Conservation (phyloP, 2,113 vertebrate genomes). For the Eolophus roseicapilla region DNA sequence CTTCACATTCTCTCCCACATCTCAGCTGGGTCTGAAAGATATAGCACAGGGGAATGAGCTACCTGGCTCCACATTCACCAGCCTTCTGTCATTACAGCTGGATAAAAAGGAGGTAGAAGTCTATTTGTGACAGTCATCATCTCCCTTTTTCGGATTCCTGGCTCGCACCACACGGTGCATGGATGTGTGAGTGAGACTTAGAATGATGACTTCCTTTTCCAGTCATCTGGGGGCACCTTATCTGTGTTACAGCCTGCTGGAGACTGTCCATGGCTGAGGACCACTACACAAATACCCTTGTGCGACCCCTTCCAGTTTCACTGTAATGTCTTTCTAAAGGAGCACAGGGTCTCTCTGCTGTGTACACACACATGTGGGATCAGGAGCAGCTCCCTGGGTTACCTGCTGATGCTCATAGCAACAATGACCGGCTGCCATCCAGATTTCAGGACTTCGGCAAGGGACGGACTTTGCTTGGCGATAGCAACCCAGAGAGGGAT, state of each 20-base stretch:
- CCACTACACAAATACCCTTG: neutral
- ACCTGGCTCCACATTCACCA: neutral
- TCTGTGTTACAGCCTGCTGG: neutral
- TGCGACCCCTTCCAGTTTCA: neutral
- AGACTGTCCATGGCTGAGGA: neutral
- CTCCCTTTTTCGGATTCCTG: neutral
- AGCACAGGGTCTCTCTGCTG: neutral
- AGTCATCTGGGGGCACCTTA: neutral
- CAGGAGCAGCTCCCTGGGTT: neutral
- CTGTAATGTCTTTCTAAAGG: neutral
- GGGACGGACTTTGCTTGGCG: constrained; percentile 80
- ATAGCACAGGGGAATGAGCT: neutral
- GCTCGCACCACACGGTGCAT: neutral
- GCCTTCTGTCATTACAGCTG: neutral
- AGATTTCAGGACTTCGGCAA: constrained; percentile 83
- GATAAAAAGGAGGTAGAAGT: neutral
- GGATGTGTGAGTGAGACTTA: neutral
- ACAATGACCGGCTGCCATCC: constrained; percentile 95
- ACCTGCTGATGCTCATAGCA: constrained; percentile 97
- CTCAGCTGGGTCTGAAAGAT: neutral
- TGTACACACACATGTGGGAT: accelerated
- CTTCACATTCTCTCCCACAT: neutral
- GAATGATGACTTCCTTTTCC: neutral
- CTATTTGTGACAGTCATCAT: neutral
- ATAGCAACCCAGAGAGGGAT: constrained; percentile 88